These are phyloP conservation scores for Heliothis subflexa DNA, from an alignment of 1,140 invertebrate genomes.

Conservation along the genomic window DNA sequence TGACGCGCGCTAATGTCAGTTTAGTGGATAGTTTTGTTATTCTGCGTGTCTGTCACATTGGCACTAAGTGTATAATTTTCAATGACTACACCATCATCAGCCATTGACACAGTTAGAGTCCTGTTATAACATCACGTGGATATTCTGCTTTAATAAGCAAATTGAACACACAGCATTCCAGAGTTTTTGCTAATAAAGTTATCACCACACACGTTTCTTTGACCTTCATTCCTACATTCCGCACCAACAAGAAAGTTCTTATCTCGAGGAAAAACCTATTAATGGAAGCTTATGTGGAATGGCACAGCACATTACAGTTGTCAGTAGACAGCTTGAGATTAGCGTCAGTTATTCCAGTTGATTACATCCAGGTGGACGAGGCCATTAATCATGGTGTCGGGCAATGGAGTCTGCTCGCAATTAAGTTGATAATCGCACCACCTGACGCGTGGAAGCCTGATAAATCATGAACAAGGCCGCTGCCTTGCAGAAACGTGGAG, in stretches of 20 bases:
- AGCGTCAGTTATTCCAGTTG: constrained; percentile 35
- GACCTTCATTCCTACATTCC: too few relatives aligned
- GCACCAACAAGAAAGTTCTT: background rate
- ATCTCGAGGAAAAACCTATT: constrained; percentile 2
- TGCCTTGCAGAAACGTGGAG: background rate
- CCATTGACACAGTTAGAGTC: background rate
- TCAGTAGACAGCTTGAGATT: constrained; percentile 32
- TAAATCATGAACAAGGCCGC: constrained; percentile 33
- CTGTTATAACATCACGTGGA: background rate
- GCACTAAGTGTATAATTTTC: background rate
- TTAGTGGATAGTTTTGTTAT: background rate
- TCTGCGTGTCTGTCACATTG: background rate
- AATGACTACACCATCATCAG: background rate
- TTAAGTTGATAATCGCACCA: constrained; percentile 39
- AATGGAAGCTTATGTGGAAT: background rate
- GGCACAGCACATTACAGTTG: constrained; percentile 5
- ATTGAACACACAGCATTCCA: background rate
- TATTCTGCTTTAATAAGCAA: background rate
- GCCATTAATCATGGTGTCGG: constrained; percentile 26
- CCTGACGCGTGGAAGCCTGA: constrained; percentile 41
- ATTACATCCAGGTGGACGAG: constrained; percentile 29
- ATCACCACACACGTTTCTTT: too few relatives aligned
- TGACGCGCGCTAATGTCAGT: background rate
- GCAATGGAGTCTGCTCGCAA: constrained; percentile 31
- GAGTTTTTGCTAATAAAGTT: too few relatives aligned